A percentile compares a stretch with the other conserved stretches of the same genome.
Conservation (phyloP, 2,113 vertebrate genomes). For the Misgurnus anguillicaudatus region DNA sequence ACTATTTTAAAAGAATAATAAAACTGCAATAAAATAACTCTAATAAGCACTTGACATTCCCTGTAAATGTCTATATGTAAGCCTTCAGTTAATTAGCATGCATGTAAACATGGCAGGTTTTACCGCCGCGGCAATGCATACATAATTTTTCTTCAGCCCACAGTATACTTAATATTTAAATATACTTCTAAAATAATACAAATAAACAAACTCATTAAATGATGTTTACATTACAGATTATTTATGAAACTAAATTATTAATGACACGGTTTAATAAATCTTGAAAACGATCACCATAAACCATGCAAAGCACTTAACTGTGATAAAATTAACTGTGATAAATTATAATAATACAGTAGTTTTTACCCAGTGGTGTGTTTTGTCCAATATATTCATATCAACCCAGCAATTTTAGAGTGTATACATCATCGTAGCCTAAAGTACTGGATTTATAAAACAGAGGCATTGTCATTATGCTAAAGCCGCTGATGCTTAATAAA, state of each 20-base stretch:
- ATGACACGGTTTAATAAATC: constrained; percentile 5
- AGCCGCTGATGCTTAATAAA: no score
- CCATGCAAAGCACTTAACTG: neutral
- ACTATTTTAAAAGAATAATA: no score
- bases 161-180: neutral
- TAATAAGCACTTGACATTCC: neutral
- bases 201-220: no score
- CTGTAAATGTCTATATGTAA: constrained; percentile 2
- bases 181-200: no score
- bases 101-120: neutral
- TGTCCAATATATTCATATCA: no score
- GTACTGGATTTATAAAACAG: no score
- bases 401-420: no score
- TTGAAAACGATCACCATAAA: neutral
- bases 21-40: no score
- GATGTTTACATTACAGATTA: neutral
- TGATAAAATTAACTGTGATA: no score
- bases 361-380: no score
- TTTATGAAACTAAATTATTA: constrained; percentile 12
- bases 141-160: neutral
- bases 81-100: neutral
- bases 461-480: no score
- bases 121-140: neutral
- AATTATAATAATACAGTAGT: no score
- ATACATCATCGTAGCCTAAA: neutral